Conservation (phyloP, 1,140 invertebrate species). For the Ceratina australensis region DNA sequence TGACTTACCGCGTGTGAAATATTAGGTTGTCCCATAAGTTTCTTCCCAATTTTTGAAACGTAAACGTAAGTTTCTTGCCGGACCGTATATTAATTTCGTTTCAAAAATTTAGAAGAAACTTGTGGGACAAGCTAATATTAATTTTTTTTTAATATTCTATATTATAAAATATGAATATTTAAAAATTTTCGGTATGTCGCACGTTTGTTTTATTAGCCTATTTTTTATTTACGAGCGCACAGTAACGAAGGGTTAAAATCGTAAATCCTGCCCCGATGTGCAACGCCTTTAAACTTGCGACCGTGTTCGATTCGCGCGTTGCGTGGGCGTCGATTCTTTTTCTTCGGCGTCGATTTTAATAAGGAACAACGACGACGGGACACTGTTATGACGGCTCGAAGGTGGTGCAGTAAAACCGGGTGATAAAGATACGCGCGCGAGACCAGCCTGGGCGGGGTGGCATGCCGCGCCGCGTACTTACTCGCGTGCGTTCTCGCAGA, state of each 20-base stretch:
- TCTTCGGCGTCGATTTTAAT: slow-evolving; percentile 59
- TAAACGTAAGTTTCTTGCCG: too few species aligned
- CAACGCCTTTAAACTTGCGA: slow-evolving; percentile 23
- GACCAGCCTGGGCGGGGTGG: slow-evolving; percentile 18
- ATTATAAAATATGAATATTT: too few species aligned
- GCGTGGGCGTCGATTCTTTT: slow-evolving; percentile 55
- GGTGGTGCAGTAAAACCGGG: slow-evolving; percentile 61
- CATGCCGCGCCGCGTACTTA: not conserved
- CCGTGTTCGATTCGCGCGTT: slow-evolving; percentile 14
- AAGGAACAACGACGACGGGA: slow-evolving; percentile 59
- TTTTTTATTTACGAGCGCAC: too few species aligned
- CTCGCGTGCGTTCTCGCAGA: slow-evolving; percentile 31
- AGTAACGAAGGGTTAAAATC: not conserved
- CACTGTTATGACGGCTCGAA: slow-evolving; percentile 61
- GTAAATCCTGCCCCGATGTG: slow-evolving; percentile 10
- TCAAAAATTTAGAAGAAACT: too few species aligned
- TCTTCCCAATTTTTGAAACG: too few species aligned
- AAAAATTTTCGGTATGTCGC: too few species aligned
- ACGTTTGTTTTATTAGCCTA: too few species aligned
- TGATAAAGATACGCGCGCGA: slow-evolving; percentile 58
- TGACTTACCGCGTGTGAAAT: not conserved
- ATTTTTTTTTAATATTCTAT: too few species aligned
- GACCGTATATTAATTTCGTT: too few species aligned
- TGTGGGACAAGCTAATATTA: too few species aligned
- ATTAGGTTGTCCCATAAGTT: too few species aligned